Evolutionary conservation across 2,113 vertebrate species (phyloP), one percentile per base, ranked within the genome.

Genomic region (Ariopsis seemanni): DNA sequence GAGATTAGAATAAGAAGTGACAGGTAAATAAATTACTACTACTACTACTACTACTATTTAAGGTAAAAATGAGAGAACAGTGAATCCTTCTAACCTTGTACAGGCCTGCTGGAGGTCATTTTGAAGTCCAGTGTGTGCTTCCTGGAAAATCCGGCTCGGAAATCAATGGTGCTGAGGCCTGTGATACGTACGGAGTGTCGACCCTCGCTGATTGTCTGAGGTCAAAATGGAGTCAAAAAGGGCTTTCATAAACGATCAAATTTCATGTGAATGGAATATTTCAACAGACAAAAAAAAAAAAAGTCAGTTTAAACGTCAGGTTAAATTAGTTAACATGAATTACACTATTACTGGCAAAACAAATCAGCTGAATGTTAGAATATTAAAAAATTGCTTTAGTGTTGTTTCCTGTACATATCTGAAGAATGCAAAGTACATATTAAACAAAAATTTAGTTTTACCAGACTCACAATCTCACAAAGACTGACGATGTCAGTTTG

Each of bases 121-220:
- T 94, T 99, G 34, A 99, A 98, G 92, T 99, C 97, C 89, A 99
- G 65, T 0, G 97, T 98, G 72, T 97, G 96, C 58, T 94, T 97
- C 92, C 93, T 95, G 86, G 98, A 98, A 95, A 99, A 99, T 15
- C 98, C 98, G 77, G 96, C 96, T 77, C 97, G 93, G 91, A 99
- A 99, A 90, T 99, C 98, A n/a, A 99, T 97, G 42, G 95, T 97
- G 93, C 98, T 99, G 90, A 99, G 97, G 7, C 98, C 98, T 0
- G 98, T 97, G 89, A 99, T 97, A 11, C 98, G 97, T 52, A 99
- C 94, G 0, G 98, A 99, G 90, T 99, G 98, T 57, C 98, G 95
- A 89, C 97, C 98, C 79, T 94, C 95, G 92, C 98, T 99, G 0
- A 96, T 96, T 0, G 94, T 97, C 98, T 99, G 93, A 4, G 90